Base-by-base conservation (phyloP, 2,888 invertebrate genomes). In the Uloborus plumipes region DNA sequence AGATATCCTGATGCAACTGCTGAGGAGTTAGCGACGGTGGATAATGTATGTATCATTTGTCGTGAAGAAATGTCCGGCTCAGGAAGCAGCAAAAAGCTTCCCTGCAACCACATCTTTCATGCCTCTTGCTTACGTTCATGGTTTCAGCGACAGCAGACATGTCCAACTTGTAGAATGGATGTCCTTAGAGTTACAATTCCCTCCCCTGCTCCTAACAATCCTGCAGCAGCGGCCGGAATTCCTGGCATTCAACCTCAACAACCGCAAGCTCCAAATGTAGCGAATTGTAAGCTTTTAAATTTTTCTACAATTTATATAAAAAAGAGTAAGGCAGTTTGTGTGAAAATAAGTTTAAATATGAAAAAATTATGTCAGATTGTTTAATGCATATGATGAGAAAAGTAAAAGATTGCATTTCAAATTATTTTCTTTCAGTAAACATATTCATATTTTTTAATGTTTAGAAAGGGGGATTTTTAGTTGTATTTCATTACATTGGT, bases 81-180 rank as follows among this genome's bases (percentile, higher is more conserved):
- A 62, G 85, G 85, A 74, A 80, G 93, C 70, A 94, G 98, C 58
- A 99, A 99, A 90, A 99, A 98, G 89, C 90, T 99, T 85, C 99
- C 99, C 0, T 99, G 99, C 90, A 97, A 97, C 89, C 99, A 99
- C 90, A 99, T 99, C 88, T 99, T 99, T 91, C 99, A 99, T 90
- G 95, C 98, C 64, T 94, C 95, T 74, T 99, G 99, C 90, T 91
- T 99, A 75, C 93, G 99, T 67, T 97, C 98, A 55, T 99, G 99
- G 99, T 99, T 99, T 91, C 99, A 99, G 90, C 93, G 99, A 13
- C 99, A 99, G 89, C 99, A 99, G 91, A 99, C 99, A 6, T 99
- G 99, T 88, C 99, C 99, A 0, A 99, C 99, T 6, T 99, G 99
- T 89, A 93, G 98, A 16, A 91, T 98, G 85, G 98, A 99, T 90